phyloP scores from a whole-genome alignment of 2,797 vertebrate genomes.

The Avahi laniger region DNA sequence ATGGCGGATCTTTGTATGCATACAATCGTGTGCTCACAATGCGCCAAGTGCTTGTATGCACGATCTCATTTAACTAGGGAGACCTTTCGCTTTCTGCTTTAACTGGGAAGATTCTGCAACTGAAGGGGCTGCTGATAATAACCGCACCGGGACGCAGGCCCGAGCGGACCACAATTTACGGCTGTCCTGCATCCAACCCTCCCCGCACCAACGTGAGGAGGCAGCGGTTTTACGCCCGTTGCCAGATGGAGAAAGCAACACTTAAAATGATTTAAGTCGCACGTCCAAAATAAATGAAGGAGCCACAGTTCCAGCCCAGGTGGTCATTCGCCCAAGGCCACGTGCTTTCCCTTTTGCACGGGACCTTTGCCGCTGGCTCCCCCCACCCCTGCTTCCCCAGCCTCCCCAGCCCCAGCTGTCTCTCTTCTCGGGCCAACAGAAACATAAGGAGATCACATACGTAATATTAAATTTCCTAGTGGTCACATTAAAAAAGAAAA shows the following conservation, averaged over 20 bases:
- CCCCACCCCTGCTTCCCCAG: neutral
- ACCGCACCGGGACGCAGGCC: rapidly evolving
- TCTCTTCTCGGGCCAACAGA: neutral
- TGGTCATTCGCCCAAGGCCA: neutral
- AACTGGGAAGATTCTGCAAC: neutral
- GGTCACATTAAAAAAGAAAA: neutral
- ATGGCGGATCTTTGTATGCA: neutral
- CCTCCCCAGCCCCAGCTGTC: neutral
- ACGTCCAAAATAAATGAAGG: neutral
- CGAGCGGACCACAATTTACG: rapidly evolving
- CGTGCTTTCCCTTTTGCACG: rapidly evolving
- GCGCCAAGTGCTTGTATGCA: rapidly evolving
- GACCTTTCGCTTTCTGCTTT: neutral
- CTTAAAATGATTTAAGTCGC: neutral
- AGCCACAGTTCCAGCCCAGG: neutral
- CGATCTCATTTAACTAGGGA: neutral
- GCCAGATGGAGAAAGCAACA: neutral
- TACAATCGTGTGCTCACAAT: no score
- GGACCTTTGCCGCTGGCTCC: neutral
- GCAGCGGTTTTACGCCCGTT: neutral
- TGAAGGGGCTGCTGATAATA: neutral
- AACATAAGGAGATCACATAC: neutral
- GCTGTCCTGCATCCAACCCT: neutral
- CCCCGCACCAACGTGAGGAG: rapidly evolving
- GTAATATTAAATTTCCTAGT: neutral